Base-by-base conservation (phyloP, 2,888 invertebrate species). In the Saturnia pavonia region DNA sequence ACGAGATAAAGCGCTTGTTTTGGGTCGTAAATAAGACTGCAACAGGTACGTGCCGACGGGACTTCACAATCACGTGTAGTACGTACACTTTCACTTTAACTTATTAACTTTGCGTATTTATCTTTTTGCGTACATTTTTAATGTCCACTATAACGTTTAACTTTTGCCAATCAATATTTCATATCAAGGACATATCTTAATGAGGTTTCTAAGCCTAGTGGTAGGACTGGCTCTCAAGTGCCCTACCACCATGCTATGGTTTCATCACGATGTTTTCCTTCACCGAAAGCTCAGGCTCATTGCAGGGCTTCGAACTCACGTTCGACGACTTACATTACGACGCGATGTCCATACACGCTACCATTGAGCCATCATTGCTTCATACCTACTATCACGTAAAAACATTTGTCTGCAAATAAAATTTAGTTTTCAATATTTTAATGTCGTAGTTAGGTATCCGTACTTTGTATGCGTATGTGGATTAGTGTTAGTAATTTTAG, bases 21-120 rank as follows among this genome's bases (percentile, higher is more conserved):
- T 92, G 91, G 93, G 88, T 92, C 94, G 90, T 93, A 94, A 94
- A 94, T 94, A 92, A 91, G 90, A 86, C 91, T 89, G 93, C 94
- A 94, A 94, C 94, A 93, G 94, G 94, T 94, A 94, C 85, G 79
- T 88, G 90, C 87, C 87, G 91, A 88, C 91, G 89, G 91, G 90
- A 90, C 87, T 90, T 88, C 84, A 86, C 88, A 88, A 88, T 91
- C 91, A 91, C 90, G 91, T 85, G 87, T 87, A 85, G 87, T 87
- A 85, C 85, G 11, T 65, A 88, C 91, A 88, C 92, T 92, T 90
- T 93, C 92, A 86, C 90, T 92, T 91, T 92, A 86, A 82, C 85
- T 84, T 87, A 86, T 89, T 91, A 91, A 91, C 91, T 87, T 87
- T 84, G 83, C 82, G 84, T 84, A 90, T 87, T 85, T 87, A 88